phyloP scores from a whole-genome alignment of 2,113 vertebrate genomes.

The Benitochromis conjunctus region DNA sequence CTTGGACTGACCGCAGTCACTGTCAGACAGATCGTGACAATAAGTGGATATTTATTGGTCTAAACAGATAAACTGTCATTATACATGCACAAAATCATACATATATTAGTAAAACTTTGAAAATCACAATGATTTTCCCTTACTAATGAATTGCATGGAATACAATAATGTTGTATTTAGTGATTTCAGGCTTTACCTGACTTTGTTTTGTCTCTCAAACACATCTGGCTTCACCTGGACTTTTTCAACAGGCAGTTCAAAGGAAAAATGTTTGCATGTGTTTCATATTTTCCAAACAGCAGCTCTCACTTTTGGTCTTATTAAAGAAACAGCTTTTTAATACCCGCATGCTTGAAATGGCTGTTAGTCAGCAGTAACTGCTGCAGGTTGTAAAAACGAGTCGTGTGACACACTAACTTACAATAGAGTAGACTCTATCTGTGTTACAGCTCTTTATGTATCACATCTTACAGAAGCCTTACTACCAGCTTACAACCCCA shows the following conservation, averaged over 20 bases:
- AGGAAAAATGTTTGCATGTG: not conserved
- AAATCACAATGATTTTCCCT: not conserved
- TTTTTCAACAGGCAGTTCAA: not conserved
- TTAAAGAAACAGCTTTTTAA: not conserved
- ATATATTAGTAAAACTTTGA: not conserved
- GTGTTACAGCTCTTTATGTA: not conserved
- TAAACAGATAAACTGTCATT: not conserved
- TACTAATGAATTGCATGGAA: not conserved
- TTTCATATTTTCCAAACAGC: not conserved
- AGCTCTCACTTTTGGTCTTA: not conserved
- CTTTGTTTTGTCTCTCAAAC: not conserved
- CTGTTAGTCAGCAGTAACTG: not conserved
- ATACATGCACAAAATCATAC: not conserved
- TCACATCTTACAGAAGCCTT: not conserved
- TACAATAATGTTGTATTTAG: not conserved
- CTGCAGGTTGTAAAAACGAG: not conserved
- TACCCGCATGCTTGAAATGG: not conserved
- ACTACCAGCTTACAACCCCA: not conserved
- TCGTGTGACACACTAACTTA: not conserved
- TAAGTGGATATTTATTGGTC: not conserved
- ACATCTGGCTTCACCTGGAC: not conserved
- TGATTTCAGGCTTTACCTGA: not conserved
- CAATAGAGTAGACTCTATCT: not conserved
- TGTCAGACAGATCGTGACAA: not conserved
- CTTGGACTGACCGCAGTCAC: not conserved